Conservation (phyloP, 2,888 invertebrate genomes). For the Caenorhabditis japonica region DNA sequence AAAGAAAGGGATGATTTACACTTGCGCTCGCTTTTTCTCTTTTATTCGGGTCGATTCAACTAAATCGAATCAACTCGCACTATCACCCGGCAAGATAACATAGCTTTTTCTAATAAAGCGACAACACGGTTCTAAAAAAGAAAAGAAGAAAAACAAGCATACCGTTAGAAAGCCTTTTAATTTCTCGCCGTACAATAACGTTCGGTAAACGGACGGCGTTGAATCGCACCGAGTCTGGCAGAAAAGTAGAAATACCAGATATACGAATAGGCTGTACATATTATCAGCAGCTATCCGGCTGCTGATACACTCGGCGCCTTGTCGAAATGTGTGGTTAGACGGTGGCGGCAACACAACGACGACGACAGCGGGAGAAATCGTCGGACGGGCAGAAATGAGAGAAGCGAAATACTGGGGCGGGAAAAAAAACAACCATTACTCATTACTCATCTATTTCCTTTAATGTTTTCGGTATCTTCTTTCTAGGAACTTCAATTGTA, state of each 20-base stretch:
- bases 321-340: conserved; percentile 47
- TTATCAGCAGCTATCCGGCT: conserved; percentile 50
- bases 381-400: conserved; percentile 38
- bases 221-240: not conserved
- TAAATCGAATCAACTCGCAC: conserved; percentile 49
- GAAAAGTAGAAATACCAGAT: not conserved
- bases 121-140: not conserved
- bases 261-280: conserved; percentile 33
- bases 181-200: conserved; percentile 62
- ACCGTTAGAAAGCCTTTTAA: conserved; percentile 68
- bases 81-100: conserved; percentile 35
- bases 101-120: conserved; percentile 18
- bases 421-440: conserved; percentile 48
- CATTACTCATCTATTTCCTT: conserved; percentile 50
- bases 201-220: conserved; percentile 42
- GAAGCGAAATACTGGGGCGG: conserved; percentile 48
- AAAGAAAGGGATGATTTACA: conserved; percentile 42
- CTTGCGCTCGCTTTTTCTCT: conserved; percentile 16
- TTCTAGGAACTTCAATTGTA: conserved; percentile 21
- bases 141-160: conserved; percentile 11
- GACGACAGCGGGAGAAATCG: conserved; percentile 24
- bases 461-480: conserved; percentile 27
- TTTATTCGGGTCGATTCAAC: conserved; percentile 27
- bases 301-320: conserved; percentile 48
- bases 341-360: conserved; percentile 43